Evolutionary conservation across 2,888 invertebrate genomes (phyloP), one percentile per base, ranked within the genome.

Genomic region (Thereva nobilitata): DNA sequence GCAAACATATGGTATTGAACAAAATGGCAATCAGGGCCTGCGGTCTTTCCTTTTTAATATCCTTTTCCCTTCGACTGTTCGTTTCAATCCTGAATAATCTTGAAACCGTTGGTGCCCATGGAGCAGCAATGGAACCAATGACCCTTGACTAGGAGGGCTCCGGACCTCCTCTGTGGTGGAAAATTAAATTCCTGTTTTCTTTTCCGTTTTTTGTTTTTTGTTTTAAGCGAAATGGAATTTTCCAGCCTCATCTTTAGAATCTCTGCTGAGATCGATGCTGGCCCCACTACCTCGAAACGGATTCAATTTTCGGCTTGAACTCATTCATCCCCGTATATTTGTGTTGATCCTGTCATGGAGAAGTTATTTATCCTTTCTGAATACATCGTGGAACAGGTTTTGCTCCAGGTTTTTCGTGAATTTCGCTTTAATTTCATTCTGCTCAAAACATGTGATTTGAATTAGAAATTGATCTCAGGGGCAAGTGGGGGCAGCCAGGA

Each of bases 261-360:
- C n/a, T 10, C 5, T 47, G 10, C n/a, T 10, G 2, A n/a, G 47
- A n/a, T 5, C 47, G 12, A 47, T 10, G n/a, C 10, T 47, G 12
- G n/a, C 47, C 3, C 42, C 42, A 42, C 7, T 42, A 7, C 42
- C 9, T 1, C 47, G n/a, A 47, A 47, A 47, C 12, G 6, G 12
- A 47, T 47, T 47, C 47, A 47, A 47, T 47, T 47, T 47, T 47
- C 47, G 47, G n/a, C 47, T 47, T 47, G 47, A 47, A 47, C n/a
- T 47, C 47, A 47, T 47, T 47, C 47, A 47, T 10, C n/a, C 47
- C 10, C n/a, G 4, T n/a, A 10, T 47, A 12, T 5, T 47, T 6
- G 5, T 47, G 10, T 5, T 5, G 12, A n/a, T 47, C n/a, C 10
- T 9, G n/a, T 12, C 10, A 47, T 10, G 47, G 12, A 3, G 47